A percentile compares a stretch with the other conserved stretches of the same genome.
These are phyloP conservation scores for Drosophila virilis DNA, from an alignment of 1,140 invertebrate genomes.

Conservation along the genomic window DNA sequence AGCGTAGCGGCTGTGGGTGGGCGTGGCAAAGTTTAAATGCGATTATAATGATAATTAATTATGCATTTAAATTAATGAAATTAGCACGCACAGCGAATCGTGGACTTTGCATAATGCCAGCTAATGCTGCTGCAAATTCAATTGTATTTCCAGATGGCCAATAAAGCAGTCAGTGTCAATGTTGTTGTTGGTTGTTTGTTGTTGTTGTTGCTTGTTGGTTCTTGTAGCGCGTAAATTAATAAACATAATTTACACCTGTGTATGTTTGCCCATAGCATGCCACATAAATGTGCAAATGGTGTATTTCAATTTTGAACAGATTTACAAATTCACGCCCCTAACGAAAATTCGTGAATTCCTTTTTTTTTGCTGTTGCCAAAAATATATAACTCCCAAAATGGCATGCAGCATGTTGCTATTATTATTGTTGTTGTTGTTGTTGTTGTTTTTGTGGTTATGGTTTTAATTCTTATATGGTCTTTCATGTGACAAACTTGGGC, in stretches of 20 bases:
- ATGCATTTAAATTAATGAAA: slow-evolving; percentile 70
- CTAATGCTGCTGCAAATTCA: slow-evolving; percentile 69
- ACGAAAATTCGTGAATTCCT: slow-evolving; percentile 11
- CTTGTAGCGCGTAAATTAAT: slow-evolving; percentile 57
- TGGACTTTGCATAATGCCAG: slow-evolving; percentile 44
- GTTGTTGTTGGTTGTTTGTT: slow-evolving; percentile 2
- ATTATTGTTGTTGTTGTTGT: slow-evolving; percentile 17
- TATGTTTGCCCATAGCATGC: slow-evolving; percentile 11
- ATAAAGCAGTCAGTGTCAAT: slow-evolving; percentile 10
- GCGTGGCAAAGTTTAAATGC: slow-evolving; percentile 6
- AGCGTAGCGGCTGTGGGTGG: not conserved
- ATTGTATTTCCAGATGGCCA: slow-evolving; percentile 40
- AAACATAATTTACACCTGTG: slow-evolving; percentile 75
- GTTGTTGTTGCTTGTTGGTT: slow-evolving; percentile 20
- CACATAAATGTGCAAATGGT: slow-evolving; percentile 42
- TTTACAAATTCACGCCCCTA: slow-evolving; percentile 26
- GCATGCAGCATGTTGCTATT: not conserved
- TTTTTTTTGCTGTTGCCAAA: slow-evolving; percentile 7
- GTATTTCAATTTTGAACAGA: slow-evolving; percentile 64
- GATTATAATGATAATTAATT: slow-evolving; percentile 61
- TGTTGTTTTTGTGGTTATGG: slow-evolving; percentile 38
- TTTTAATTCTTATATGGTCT: slow-evolving; percentile 58
- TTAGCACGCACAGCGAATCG: slow-evolving; percentile 30
- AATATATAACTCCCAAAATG: slow-evolving; percentile 30
- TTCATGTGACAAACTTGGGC: slow-evolving; percentile 70